Conservation (phyloP, 2,888 invertebrate species). For the Harpalus rufipes region DNA sequence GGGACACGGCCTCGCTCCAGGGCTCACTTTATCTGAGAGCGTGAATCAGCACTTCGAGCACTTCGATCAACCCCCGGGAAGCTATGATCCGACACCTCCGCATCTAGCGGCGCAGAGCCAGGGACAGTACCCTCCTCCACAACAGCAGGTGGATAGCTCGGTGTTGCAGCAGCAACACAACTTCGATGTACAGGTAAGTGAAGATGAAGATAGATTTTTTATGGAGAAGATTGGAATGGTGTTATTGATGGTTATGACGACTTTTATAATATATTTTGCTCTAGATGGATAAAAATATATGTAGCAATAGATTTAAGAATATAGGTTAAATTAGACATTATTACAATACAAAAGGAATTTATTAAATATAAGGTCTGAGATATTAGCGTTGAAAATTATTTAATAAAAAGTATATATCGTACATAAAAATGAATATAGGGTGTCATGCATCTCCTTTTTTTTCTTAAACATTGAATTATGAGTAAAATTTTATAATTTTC, state of each 20-base stretch:
- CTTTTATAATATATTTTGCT: background rate
- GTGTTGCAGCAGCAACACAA: conserved; percentile 82
- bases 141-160: conserved; percentile 76
- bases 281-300: background rate
- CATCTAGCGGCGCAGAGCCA: conserved; percentile 75
- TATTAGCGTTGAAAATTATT: too few species aligned
- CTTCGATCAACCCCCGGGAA: conserved; percentile 72
- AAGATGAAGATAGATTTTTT: background rate
- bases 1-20: conserved; percentile 73
- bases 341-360: too few species aligned
- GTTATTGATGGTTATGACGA: background rate
- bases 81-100: conserved; percentile 71
- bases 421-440: too few species aligned
- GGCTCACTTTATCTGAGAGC: conserved; percentile 77
- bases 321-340: too few species aligned
- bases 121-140: conserved; percentile 76
- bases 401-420: too few species aligned
- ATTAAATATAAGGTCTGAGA: too few species aligned
- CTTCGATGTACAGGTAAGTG: conserved; percentile 89
- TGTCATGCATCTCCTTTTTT: too few species aligned
- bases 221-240: background rate
- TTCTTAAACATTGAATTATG: too few species aligned
- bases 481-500: too few species aligned
- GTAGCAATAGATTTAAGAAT: too few species aligned
- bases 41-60: conserved; percentile 77